Conservation (phyloP, 2,113 vertebrate genomes). For the Eonycteris spelaea region DNA sequence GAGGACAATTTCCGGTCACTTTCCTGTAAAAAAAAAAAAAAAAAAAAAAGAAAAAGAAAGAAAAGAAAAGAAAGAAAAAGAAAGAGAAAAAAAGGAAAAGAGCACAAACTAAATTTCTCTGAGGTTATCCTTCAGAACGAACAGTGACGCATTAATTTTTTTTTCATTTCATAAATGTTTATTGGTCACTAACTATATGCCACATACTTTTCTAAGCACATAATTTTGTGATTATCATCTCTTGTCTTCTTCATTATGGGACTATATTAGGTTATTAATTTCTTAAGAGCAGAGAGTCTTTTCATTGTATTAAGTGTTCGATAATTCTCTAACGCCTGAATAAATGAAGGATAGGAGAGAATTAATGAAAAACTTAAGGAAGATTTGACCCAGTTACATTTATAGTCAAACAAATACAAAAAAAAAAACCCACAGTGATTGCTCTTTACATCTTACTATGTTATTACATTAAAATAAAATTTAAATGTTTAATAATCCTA, state of each 20-base stretch:
- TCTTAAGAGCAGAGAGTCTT: slow-evolving; percentile 13
- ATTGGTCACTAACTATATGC: not conserved
- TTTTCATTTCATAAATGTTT: not conserved
- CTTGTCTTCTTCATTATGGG: not conserved
- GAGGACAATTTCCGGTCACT: not conserved
- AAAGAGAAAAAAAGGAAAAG: not conserved
- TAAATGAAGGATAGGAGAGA: not conserved
- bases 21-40: not conserved
- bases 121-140: not conserved
- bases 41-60: not conserved
- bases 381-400: not conserved
- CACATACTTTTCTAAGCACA: not conserved
- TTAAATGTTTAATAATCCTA: slow-evolving; percentile 15
- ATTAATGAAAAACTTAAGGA: not conserved
- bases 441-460: not conserved
- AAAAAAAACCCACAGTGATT: not conserved
- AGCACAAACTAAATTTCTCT: not conserved
- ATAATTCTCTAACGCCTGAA: not conserved
- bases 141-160: not conserved
- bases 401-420: slow-evolving; percentile 11
- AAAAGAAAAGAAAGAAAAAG: not conserved
- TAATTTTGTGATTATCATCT: not conserved
- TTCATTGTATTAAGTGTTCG: not conserved
- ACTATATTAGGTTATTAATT: not conserved
- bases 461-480: slow-evolving; percentile 11